Base-by-base conservation (phyloP, 2,888 invertebrate genomes). In the Cephus rjabovi region DNA sequence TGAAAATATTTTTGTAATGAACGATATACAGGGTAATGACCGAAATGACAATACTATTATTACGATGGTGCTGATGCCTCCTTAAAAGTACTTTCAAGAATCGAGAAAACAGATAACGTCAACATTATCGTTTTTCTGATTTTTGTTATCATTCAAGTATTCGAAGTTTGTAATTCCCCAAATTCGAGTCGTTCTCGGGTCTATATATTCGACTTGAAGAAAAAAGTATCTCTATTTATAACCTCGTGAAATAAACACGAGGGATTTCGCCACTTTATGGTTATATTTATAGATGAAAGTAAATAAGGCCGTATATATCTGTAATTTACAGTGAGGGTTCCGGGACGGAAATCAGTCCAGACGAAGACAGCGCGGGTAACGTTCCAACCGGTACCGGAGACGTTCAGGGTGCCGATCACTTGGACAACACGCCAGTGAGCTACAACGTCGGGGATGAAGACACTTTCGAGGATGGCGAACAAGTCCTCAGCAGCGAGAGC, bases 241-340 rank as follows among this genome's bases (percentile, higher is more conserved):
- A 2, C 15, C 23, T 9, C 23, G 15, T 23, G 23, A 56, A 56
- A 56, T 56, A 23, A 23, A 6, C 23, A 23, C 56, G 9, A 56
- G 23, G 56, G 23, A 9, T 56, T 56, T 56, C 56, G 23, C 2
- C 23, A 9, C 0, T 56, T 2, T 9, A 2, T 23, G 56, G 56
- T 56, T 56, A 56, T 9, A 9, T 23, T 9, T 23, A 1, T 56
- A 2, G 56, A 56, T 1, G 56, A 0, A 23, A 56, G 56, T 9
- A 23, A 23, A 23, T 23, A 1, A 23, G 9, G 0, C 0, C 23
- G 56, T 56, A 9, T 23, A 9, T 23, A 23, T 23, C 23, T 56
- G 30, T 12, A 34, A 12, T n/a, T 71, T 34, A 37, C 81, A 91
- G 91, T 78, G 91, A 91, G 88, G 91, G 91, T 83, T 90, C 91